Conservation (phyloP, 2,113 vertebrate species). For the Dicaeum eximium region DNA sequence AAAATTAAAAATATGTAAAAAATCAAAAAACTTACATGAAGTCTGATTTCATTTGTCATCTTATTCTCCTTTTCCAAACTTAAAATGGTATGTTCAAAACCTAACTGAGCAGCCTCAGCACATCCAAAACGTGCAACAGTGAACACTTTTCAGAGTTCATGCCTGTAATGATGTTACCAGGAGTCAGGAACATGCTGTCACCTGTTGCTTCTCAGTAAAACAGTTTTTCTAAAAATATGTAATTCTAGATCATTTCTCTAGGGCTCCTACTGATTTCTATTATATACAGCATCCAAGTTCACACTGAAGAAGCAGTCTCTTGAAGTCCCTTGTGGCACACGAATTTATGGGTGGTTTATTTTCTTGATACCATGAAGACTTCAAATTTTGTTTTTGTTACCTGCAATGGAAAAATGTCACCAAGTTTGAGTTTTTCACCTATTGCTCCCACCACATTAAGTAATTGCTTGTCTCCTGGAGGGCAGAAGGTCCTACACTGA, state of each 20-base stretch:
- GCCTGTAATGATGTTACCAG: rapidly evolving
- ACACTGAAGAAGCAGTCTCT: neutral
- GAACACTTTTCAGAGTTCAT: neutral
- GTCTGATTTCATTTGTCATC: neutral
- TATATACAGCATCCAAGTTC: neutral
- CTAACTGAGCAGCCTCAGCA: neutral
- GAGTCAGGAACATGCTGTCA: neutral
- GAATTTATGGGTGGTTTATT: rapidly evolving
- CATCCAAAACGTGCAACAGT: neutral
- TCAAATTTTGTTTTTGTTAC: slow-evolving; percentile 34
- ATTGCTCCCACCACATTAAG: neutral
- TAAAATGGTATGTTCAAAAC: neutral
- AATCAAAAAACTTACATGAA: neutral
- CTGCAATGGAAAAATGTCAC: neutral
- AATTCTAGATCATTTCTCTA: neutral
- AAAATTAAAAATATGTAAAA: neutral
- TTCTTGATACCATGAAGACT: neutral
- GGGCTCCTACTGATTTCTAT: neutral
- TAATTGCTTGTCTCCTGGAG: neutral
- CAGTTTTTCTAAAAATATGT: neutral
- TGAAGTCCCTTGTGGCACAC: neutral
- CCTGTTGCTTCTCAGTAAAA: neutral
- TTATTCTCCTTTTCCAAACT: neutral
- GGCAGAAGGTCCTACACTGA: neutral
- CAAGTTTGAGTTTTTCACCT: neutral